phyloP scores from a whole-genome alignment of 2,888 invertebrate species.

The Melangyna quadrimaculata region DNA sequence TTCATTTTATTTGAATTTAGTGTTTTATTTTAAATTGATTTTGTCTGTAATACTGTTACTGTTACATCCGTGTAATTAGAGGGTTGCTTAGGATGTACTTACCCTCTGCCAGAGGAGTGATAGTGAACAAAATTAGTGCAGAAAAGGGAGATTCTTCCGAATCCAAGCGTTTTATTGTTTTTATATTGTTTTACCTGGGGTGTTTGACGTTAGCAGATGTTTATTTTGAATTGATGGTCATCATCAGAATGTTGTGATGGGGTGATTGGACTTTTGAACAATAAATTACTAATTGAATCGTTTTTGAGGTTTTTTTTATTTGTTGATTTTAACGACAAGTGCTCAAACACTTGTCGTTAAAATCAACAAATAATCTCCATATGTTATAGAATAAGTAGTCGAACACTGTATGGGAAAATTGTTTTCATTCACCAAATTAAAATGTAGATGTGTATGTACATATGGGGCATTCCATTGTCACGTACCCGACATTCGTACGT shows the following conservation, averaged over 20 bases:
- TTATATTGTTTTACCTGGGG: constrained; percentile 46
- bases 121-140: background rate
- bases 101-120: background rate
- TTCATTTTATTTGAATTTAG: constrained; percentile 8
- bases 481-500: too few species aligned
- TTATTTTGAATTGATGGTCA: constrained; percentile 22
- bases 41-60: constrained; percentile 24
- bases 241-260: background rate
- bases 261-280: constrained; percentile 21
- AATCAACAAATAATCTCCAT: too few species aligned
- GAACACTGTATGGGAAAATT: too few species aligned
- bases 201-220: constrained; percentile 42
- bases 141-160: constrained; percentile 4
- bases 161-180: background rate
- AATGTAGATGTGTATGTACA: too few species aligned
- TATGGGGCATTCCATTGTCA: too few species aligned
- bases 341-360: constrained; percentile 8
- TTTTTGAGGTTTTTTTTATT: constrained; percentile 12
- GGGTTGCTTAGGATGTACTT: constrained; percentile 34
- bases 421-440: too few species aligned
- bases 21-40: constrained; percentile 59
- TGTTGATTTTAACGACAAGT: constrained; percentile 38
- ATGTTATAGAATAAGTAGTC: too few species aligned
- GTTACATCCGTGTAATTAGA: constrained; percentile 55
- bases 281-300: constrained; percentile 55